These are phyloP conservation scores for Sebastes hubbsi DNA, from an alignment of 2,797 vertebrate genomes.

Conservation along the genomic window DNA sequence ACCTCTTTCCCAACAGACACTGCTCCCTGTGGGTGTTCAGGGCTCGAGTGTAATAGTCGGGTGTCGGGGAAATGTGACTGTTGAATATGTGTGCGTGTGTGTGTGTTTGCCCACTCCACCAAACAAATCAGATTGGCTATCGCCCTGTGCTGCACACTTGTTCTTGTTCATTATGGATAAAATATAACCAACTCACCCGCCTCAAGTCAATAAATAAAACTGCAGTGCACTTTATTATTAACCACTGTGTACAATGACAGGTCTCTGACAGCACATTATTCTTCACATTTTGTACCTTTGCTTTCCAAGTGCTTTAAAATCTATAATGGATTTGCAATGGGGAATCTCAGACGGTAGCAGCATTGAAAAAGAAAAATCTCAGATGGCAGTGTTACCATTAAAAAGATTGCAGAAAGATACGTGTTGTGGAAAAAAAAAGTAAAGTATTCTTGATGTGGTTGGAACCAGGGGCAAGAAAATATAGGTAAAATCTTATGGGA, in stretches of 20 bases:
- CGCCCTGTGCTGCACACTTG: not conserved
- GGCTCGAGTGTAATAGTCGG: not conserved
- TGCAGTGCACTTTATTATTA: constrained; percentile 19
- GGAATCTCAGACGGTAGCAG: not conserved
- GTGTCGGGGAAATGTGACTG: constrained; percentile 3
- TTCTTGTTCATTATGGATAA: constrained; percentile 18
- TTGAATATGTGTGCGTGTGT: not conserved
- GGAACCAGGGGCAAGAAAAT: not conserved
- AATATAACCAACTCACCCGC: constrained; percentile 6
- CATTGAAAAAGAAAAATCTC: not conserved
- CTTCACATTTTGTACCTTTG: constrained; percentile 8
- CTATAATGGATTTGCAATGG: constrained; percentile 24
- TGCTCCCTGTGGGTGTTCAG: constrained; percentile 23
- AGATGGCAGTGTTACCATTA: not conserved
- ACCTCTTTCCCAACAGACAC: constrained; percentile 33
- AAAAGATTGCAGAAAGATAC: constrained; percentile 21
- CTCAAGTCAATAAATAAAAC: constrained; percentile 22
- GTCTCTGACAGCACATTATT: constrained; percentile 2
- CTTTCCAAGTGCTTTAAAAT: constrained; percentile 19
- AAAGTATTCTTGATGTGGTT: constrained; percentile 17
- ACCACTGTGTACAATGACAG: not conserved
- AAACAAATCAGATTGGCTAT: not conserved
- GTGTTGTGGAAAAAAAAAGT: not conserved
- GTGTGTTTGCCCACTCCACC: not conserved
- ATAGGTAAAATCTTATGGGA: not conserved